Base-by-base conservation (phyloP, 2,797 vertebrate genomes). In the Arremon brunneinucha region DNA sequence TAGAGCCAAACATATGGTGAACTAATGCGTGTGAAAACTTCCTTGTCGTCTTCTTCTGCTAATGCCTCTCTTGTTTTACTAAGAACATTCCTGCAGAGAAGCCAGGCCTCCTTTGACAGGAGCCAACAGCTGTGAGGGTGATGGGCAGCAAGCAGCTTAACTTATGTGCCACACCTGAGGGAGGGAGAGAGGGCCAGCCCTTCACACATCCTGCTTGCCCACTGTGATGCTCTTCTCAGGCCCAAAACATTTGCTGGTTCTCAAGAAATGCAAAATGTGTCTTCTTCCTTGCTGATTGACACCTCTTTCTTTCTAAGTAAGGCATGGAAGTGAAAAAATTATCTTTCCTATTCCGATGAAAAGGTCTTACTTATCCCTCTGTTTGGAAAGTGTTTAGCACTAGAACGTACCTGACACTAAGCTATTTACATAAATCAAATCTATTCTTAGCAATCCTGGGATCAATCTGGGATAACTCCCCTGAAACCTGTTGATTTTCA, bases 1-100 rank as follows among this genome's bases (percentile, higher is more conserved):
- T 77, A 84, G 67, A 96, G 90, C 90, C 80, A 74, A 95, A 95
- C 83, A 89, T 87, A 87, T 49, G 52, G 80, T 89, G 88, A 90
- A 86, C 56, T 78, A 95, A 90, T 35, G 77, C 72, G 63, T 76
- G 37, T 64, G 85, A 93, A 95, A 87, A 79, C 56, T 83, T 90
- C 76, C 62, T 86, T 72, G 67, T 52, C 67, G 21, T 65, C 85
- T 52, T 89, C 49, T 86, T 59, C 62, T 81, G 55, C 83, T 77
- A 90, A 90, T 89, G 80, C 20, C 44, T 30, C 52, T 84, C 70
- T 69, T 90, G 62, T 78, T 90, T 76, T 52, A 62, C 35, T 49
- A 63, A 75, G 69, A 95, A 85, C 53, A 63, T 75, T 83, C 70
- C 76, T 37, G 53, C 63, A 12, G 2, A 41, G 77, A 55, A 75